Evolutionary conservation across 2,113 vertebrate genomes (phyloP).

Genomic region (Eptesicus fuscus): DNA sequence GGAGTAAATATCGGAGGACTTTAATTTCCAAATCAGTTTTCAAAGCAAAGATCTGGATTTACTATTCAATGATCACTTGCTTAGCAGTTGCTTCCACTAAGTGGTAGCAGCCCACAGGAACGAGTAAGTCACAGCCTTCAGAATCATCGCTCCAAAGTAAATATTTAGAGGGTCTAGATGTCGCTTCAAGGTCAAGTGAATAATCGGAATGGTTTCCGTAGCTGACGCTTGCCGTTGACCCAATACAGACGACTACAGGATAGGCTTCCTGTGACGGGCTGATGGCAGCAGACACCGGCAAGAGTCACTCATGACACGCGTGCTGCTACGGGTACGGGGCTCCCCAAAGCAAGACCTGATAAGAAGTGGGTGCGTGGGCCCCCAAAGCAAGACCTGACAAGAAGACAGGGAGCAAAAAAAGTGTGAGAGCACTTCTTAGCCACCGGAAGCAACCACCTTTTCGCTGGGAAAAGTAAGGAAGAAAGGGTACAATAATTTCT

Average conservation of each 20-base stretch:
- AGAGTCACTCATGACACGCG: not conserved
- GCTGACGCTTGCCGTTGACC: not conserved
- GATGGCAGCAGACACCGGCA: not conserved
- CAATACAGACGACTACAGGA: not conserved
- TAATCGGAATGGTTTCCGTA: not conserved
- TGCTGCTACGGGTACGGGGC: not conserved
- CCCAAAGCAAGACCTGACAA: not conserved
- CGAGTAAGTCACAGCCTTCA: not conserved
- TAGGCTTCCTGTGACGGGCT: not conserved
- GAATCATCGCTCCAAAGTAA: not conserved
- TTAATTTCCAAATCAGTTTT: not conserved
- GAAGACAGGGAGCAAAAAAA: not conserved
- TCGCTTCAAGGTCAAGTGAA: not conserved
- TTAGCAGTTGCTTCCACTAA: not conserved
- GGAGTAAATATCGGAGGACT: not conserved
- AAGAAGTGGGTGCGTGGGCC: not conserved
- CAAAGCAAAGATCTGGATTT: not conserved
- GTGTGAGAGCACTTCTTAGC: not conserved
- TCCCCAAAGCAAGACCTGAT: not conserved
- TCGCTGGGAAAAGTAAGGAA: not conserved
- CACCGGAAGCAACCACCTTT: not conserved
- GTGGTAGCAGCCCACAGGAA: not conserved
- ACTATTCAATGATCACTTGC: not conserved
- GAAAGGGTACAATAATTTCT: not conserved
- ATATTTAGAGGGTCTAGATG: not conserved